Evolutionary conservation across 2,888 invertebrate genomes (phyloP).

Genomic region (Octodonta nipae): DNA sequence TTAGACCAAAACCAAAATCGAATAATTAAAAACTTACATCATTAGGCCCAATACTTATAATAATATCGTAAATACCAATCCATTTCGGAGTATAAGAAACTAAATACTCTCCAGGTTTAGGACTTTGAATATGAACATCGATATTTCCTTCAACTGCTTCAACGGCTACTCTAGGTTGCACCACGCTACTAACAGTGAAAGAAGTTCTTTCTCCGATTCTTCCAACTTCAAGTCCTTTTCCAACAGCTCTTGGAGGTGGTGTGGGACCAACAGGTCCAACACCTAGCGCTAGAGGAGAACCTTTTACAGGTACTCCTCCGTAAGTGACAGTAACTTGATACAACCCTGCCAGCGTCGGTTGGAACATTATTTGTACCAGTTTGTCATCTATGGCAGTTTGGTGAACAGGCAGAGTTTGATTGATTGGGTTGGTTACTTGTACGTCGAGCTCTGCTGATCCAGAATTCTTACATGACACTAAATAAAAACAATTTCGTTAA

Average conservation of each 20-base stretch:
- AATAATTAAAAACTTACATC: slow-evolving; percentile 26
- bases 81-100: slow-evolving; percentile 83
- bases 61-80: slow-evolving; percentile 82
- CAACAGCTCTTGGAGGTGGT: slow-evolving; percentile 47
- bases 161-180: slow-evolving; percentile 50
- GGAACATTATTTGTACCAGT: slow-evolving; percentile 63
- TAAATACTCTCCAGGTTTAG: slow-evolving; percentile 64
- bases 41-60: slow-evolving; percentile 46
- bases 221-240: slow-evolving; percentile 54
- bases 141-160: slow-evolving; percentile 40
- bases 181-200: slow-evolving; percentile 50
- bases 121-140: slow-evolving; percentile 41
- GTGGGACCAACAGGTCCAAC: slow-evolving; percentile 49
- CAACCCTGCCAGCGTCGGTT: slow-evolving; percentile 71
- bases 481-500: slow-evolving; percentile 14
- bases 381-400: slow-evolving; percentile 57
- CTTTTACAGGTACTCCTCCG: slow-evolving; percentile 47
- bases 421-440: slow-evolving; percentile 74
- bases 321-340: slow-evolving; percentile 54
- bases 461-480: slow-evolving; percentile 68
- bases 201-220: slow-evolving; percentile 59
- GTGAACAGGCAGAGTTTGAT: slow-evolving; percentile 69
- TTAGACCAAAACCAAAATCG: slow-evolving; percentile 28
- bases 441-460: slow-evolving; percentile 78
- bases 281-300: slow-evolving; percentile 43